Conservation (phyloP, 2,888 invertebrate species). For the Galerucella nymphaeae region DNA sequence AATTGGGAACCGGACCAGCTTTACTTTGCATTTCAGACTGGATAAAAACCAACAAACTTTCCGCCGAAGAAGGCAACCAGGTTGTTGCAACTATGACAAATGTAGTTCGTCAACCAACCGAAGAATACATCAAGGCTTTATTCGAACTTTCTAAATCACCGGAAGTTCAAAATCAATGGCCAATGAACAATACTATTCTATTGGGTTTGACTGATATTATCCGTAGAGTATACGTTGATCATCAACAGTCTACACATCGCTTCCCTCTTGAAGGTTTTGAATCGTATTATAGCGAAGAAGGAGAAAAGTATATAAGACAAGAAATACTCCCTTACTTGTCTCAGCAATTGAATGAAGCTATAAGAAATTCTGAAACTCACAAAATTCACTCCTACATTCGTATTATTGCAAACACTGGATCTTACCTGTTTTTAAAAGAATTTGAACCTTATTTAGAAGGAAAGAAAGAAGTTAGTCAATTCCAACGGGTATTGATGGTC, state of each 20-base stretch:
- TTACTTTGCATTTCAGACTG: slow-evolving; percentile 71
- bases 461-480: slow-evolving; percentile 67
- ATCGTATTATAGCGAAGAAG: slow-evolving; percentile 68
- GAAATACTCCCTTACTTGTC: slow-evolving; percentile 72
- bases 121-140: slow-evolving; percentile 72
- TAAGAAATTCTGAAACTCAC: slow-evolving; percentile 68
- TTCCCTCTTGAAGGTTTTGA: slow-evolving; percentile 77
- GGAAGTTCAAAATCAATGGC: slow-evolving; percentile 67
- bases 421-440: slow-evolving; percentile 70
- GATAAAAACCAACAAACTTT: slow-evolving; percentile 68
- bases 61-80: slow-evolving; percentile 71
- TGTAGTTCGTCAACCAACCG: slow-evolving; percentile 72
- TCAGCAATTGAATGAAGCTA: slow-evolving; percentile 68
- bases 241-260: slow-evolving; percentile 68
- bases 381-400: slow-evolving; percentile 72
- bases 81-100: slow-evolving; percentile 69
- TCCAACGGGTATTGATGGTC: slow-evolving; percentile 76
- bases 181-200: slow-evolving; percentile 70
- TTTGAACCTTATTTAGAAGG: slow-evolving; percentile 79
- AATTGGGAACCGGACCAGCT: slow-evolving; percentile 77
- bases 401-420: slow-evolving; percentile 75
- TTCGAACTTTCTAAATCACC: slow-evolving; percentile 69
- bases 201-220: slow-evolving; percentile 72
- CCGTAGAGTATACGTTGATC: slow-evolving; percentile 72
- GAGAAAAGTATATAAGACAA: slow-evolving; percentile 65